These are phyloP conservation scores for Hemichromis elongatus DNA, from an alignment of 2,113 vertebrate genomes.

Conservation along the genomic window DNA sequence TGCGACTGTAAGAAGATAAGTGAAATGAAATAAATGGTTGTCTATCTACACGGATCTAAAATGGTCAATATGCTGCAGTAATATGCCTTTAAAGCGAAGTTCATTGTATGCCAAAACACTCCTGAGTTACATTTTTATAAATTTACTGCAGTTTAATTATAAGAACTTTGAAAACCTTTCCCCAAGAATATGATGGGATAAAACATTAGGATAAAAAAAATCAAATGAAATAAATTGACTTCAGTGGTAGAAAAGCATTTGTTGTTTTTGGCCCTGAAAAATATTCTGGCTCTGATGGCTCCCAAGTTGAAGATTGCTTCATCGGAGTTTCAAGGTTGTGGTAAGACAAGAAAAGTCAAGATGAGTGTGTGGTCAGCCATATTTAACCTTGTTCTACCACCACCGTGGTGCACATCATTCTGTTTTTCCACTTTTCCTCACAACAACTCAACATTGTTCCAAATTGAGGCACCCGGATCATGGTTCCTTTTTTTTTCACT, in stretches of 20 bases:
- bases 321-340: conserved; percentile 25
- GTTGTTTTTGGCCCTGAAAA: not conserved
- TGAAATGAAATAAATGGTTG: not conserved
- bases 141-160: not conserved
- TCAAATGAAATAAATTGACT: not conserved
- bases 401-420: conserved; percentile 26
- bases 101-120: too few species aligned
- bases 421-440: conserved; percentile 39
- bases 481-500: not conserved
- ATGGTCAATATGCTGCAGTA: not conserved
- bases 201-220: not conserved
- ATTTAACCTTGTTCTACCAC: conserved; percentile 8
- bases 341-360: conserved; percentile 2
- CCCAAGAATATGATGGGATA: not conserved
- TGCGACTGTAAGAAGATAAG: not conserved
- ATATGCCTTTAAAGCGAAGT: too few species aligned
- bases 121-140: not conserved
- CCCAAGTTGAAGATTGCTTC: not conserved
- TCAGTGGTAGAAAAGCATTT: not conserved
- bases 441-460: conserved; percentile 34
- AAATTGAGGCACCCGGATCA: conserved; percentile 24
- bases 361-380: conserved; percentile 18
- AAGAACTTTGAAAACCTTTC: not conserved
- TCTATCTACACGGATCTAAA: not conserved
- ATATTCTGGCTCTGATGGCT: not conserved